Conservation (phyloP, 1,140 invertebrate genomes). For the Anastatus disparis region DNA sequence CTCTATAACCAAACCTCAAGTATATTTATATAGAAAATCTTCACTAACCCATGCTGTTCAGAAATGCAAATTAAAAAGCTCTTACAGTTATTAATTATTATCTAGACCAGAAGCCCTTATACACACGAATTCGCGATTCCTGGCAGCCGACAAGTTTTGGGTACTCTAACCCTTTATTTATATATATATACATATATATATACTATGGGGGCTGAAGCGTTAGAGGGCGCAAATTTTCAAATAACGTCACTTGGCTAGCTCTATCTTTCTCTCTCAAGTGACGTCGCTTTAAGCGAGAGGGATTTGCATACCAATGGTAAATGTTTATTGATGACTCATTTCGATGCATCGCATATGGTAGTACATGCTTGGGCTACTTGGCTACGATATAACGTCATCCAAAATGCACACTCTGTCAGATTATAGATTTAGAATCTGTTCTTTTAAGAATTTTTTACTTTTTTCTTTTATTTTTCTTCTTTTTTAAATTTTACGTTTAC, state of each 20-base stretch:
- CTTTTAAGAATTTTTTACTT: neutral
- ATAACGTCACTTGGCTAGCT: conserved; percentile 40
- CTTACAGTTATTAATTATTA: neutral
- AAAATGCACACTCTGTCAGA: too few species aligned
- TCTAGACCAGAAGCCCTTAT: neutral
- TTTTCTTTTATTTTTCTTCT: neutral
- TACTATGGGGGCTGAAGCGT: neutral
- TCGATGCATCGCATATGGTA: conserved; percentile 13
- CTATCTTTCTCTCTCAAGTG: too few species aligned
- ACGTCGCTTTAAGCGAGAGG: conserved; percentile 29
- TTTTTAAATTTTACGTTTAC: too few species aligned
- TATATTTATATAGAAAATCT: too few species aligned
- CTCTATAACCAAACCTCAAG: too few species aligned
- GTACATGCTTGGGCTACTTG: neutral
- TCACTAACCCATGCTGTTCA: too few species aligned
- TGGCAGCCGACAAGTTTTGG: neutral
- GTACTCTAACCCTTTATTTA: too few species aligned
- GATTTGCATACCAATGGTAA: conserved; percentile 49
- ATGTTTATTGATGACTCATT: conserved; percentile 50
- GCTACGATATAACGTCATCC: neutral
- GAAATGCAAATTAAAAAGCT: too few species aligned
- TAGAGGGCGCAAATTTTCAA: conserved; percentile 18
- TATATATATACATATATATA: too few species aligned
- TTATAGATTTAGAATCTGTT: too few species aligned
- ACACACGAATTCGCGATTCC: conserved; percentile 17